Evolutionary conservation across 2,797 vertebrate genomes (phyloP), one percentile per base, ranked within the genome.

Genomic region (Picus viridis): DNA sequence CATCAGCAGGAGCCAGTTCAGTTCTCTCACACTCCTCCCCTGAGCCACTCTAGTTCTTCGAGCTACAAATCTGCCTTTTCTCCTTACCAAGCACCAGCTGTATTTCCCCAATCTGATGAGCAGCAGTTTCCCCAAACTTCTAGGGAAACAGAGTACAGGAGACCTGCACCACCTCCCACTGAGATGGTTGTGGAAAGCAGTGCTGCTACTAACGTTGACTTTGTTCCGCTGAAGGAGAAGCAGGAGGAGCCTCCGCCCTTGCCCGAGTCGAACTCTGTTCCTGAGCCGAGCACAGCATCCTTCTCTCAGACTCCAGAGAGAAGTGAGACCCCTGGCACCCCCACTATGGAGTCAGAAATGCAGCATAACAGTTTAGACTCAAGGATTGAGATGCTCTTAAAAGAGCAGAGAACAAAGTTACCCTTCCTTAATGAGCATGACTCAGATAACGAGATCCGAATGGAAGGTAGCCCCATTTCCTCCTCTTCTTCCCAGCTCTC

Each of bases 381-480:
- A 0, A 98, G 99, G 90, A 99, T 99, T 47, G 99, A 99, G 97
- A 99, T 99, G 99, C 98, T 99, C 92, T 98, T 99, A 89, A 99
- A 99, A 97, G 99, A 99, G 96, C 99, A 99, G 97, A 98, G 98
- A 97, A 99, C 98, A 96, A 99, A 99, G 92, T 96, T 99, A 92
- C 99, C 98, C 43, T 99, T 99, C 97, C 97, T 99, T 26, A 98
- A 98, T 0, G 99, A 99, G 89, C 98, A 98, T n/a, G 99, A 99
- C 97, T 99, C 99, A 0, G 99, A 99, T 96, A 98, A 97, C 0
- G 99, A 99, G 96, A 97, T 99, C 92, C 98, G 98, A 93, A 99
- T 99, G 99, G 99, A 99, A 95, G 99, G 99, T 67, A 99, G 99
- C 92, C 99, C 99, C 1, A 99, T 99, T 95, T 99, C 99, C 68